These are phyloP conservation scores for Sesamia nonagrioides DNA, from an alignment of 1,140 invertebrate species.

Conservation along the genomic window DNA sequence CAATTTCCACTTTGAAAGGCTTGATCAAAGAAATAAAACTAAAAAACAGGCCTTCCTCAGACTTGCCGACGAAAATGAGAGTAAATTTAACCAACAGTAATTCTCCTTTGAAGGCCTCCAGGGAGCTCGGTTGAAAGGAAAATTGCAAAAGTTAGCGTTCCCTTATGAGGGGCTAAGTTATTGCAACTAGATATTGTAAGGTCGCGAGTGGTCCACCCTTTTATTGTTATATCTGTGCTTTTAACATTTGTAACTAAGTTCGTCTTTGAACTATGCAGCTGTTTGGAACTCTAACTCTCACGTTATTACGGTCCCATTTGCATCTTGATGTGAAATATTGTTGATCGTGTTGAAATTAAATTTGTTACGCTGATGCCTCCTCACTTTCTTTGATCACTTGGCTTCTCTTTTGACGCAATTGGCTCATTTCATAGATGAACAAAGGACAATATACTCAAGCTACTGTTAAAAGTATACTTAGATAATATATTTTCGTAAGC, in stretches of 20 bases:
- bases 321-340: conserved; percentile 39
- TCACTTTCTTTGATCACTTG: too few relatives aligned
- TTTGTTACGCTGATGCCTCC: background rate
- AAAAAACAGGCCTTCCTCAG: conserved; percentile 76
- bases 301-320: conserved; percentile 61
- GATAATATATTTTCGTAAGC: too few relatives aligned
- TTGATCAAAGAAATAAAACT: conserved; percentile 86
- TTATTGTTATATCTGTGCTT: conserved; percentile 62
- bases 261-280: conserved; percentile 63
- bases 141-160: conserved; percentile 84
- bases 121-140: conserved; percentile 74
- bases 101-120: conserved; percentile 80
- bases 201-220: conserved; percentile 55
- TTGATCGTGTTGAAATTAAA: conserved; percentile 47
- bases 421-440: background rate
- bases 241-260: conserved; percentile 62
- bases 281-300: conserved; percentile 64
- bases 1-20: conserved; percentile 80
- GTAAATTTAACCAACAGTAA: conserved; percentile 85
- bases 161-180: conserved; percentile 75
- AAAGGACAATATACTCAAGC: too few relatives aligned
- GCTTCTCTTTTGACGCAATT: background rate
- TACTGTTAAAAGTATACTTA: too few relatives aligned
- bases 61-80: conserved; percentile 75
- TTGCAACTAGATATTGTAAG: conserved; percentile 68